Base-by-base conservation (phyloP, 2,113 vertebrate genomes). In the Tetraodon nigroviridis region DNA sequence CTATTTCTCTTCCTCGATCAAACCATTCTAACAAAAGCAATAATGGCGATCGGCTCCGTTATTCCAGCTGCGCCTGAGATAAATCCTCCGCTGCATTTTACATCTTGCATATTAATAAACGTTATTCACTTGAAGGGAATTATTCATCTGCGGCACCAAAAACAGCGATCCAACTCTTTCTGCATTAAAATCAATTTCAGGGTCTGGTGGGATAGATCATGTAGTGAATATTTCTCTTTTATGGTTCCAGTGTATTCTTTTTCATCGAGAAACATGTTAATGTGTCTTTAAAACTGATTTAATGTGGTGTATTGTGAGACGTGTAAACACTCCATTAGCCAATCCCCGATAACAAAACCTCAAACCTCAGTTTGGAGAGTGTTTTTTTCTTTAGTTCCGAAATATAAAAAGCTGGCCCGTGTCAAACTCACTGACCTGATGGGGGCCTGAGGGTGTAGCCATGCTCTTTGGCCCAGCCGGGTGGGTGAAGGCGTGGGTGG, bases 381-480 rank as follows among this genome's bases (percentile, higher is more conserved):
- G 19, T 24, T 32, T 53, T 21, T 6, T 40, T 12, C 13, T 51
- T 64, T 61, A 52, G 17, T 58, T 52, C 69, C 14, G 47, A 56
- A 55, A 64, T 48, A 59, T 52, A 71, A 64, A 52, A 55, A 50
- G 21, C 4, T 27, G 60, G 68, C 44, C 52, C 8, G 0, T 20
- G 71, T 51, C 27, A 51, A 54, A 29, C 18, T 17, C 16, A 72
- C 87, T 87, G 85, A 98, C 97, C 95, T 90, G 58, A 69, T 48
- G 95, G 95, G 22, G 95, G 95, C 48, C 91, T 90, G 55, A 98
- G 89, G 54, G 81, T 87, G 61, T 91, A 94, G 62, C 90, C 88
- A 2, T 92, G 91, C 11, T 94, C 91, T 82, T 89, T 81, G 73
- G 95, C 93, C 97, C 96, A 99, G 29, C 97, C 95, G 5, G 95